Conservation (phyloP, 2,888 invertebrate species). For the Sarcophaga subvicina region DNA sequence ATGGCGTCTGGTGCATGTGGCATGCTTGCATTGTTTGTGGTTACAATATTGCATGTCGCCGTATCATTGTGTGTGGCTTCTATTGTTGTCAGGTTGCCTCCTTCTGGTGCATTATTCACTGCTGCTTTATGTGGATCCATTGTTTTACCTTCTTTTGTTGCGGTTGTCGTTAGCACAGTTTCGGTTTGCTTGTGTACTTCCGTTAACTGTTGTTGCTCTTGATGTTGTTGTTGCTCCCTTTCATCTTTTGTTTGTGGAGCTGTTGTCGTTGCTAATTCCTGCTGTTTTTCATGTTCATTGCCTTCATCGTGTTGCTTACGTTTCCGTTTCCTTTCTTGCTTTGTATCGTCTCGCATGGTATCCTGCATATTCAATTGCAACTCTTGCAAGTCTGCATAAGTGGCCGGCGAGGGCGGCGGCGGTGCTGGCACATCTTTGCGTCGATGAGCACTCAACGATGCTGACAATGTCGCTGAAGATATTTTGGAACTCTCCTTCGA, state of each 20-base stretch:
- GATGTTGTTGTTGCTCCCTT: constrained; percentile 26
- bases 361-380: constrained; percentile 76
- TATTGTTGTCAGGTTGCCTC: constrained; percentile 47
- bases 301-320: constrained; percentile 55
- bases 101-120: constrained; percentile 29
- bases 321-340: constrained; percentile 67
- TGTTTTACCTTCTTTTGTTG: constrained; percentile 50
- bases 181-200: constrained; percentile 22
- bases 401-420: constrained; percentile 77
- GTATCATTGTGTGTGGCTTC: constrained; percentile 51
- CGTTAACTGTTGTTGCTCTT: constrained; percentile 4
- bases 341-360: constrained; percentile 75
- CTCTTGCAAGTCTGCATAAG: constrained; percentile 78
- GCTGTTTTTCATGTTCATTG: constrained; percentile 53
- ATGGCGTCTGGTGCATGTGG: not conserved
- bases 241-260: constrained; percentile 4
- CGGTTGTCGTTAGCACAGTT: constrained; percentile 25
- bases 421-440: constrained; percentile 78
- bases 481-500: constrained; percentile 49
- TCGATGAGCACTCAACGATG: constrained; percentile 42
- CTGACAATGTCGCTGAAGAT: constrained; percentile 45
- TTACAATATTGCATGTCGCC: constrained; percentile 50
- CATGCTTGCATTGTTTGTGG: constrained; percentile 45
- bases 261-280: constrained; percentile 44
- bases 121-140: constrained; percentile 29